phyloP scores from a whole-genome alignment of 2,888 invertebrate species.

The Hymenopus coronatus region DNA sequence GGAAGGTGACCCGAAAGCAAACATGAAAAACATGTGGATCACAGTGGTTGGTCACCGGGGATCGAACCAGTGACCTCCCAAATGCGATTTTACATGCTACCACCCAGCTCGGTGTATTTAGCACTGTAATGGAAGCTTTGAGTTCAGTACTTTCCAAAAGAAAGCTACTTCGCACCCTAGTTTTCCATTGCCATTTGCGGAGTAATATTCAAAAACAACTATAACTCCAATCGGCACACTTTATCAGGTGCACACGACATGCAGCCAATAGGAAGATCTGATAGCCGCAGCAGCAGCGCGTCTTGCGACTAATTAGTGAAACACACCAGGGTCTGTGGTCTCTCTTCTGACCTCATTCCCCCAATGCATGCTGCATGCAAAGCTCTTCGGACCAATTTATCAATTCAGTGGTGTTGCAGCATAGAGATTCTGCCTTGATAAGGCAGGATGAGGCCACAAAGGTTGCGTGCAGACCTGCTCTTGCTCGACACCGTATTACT shows the following conservation, averaged over 20 bases:
- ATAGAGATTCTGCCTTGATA: not conserved
- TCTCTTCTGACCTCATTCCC: not conserved
- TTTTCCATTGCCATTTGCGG: too few species aligned
- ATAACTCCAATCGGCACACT: not conserved
- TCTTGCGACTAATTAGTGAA: not conserved
- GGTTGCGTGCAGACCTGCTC: not conserved
- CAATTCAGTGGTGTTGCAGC: not conserved
- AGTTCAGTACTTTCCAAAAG: too few species aligned
- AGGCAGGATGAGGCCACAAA: not conserved
- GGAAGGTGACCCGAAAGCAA: too few species aligned
- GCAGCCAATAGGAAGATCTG: not conserved
- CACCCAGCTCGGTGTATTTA: too few species aligned
- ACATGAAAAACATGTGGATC: too few species aligned
- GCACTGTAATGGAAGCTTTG: too few species aligned
- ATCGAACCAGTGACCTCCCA: too few species aligned
- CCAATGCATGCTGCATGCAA: not conserved
- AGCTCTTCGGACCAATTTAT: not conserved
- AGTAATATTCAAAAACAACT: not conserved
- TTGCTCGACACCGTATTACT: not conserved
- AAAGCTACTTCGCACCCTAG: too few species aligned
- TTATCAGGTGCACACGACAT: not conserved
- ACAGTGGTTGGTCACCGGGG: too few species aligned
- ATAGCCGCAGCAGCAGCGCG: not conserved
- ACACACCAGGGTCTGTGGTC: not conserved
- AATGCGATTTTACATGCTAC: too few species aligned